Conservation (phyloP, 2,888 invertebrate species). For the Apotomis capreana region DNA sequence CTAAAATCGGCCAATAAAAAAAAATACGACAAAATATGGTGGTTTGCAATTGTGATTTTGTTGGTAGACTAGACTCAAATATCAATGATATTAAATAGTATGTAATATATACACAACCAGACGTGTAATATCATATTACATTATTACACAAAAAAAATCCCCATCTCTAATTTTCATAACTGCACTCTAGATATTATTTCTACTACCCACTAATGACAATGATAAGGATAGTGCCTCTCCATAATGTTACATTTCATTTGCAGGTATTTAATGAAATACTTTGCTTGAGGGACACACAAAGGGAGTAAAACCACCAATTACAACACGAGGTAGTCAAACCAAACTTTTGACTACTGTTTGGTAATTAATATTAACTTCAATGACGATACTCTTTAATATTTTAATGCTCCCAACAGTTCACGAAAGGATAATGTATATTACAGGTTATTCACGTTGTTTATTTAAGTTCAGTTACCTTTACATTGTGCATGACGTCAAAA, state of each 20-base stretch:
- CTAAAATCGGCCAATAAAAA: no score
- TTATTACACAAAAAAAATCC: no score
- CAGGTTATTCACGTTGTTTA: neutral
- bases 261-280: neutral
- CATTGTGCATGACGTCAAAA: constrained; percentile 1
- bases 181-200: no score
- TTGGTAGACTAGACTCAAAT: no score
- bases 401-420: neutral
- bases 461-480: neutral
- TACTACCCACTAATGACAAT: no score
- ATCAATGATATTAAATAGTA: no score
- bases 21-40: no score
- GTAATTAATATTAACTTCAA: constrained; percentile 1
- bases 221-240: no score
- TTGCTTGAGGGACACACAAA: neutral
- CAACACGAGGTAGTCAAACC: neutral
- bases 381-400: constrained; percentile 5
- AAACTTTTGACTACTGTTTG: constrained; percentile 18
- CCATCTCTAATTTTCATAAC: no score
- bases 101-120: no score
- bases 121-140: no score
- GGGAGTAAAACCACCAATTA: constrained; percentile 1
- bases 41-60: no score
- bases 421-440: neutral
- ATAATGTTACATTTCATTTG: neutral